Conservation (phyloP, 2,113 vertebrate species). For the Carassius carassius region DNA sequence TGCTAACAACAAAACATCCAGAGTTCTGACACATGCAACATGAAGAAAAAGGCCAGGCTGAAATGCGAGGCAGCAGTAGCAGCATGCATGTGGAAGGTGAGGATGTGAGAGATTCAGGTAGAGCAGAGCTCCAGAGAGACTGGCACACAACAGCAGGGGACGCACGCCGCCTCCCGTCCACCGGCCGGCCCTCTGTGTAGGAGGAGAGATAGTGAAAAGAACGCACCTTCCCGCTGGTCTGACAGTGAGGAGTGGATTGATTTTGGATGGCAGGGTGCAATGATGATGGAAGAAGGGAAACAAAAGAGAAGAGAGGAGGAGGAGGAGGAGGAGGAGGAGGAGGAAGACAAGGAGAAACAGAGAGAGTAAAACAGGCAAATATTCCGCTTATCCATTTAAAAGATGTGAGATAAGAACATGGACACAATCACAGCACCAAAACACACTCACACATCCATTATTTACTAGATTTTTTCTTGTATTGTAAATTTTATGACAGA, state of each 20-base stretch:
- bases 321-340: slow-evolving; percentile 86
- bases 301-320: slow-evolving; percentile 83
- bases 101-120: slow-evolving; percentile 48
- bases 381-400: slow-evolving; percentile 86
- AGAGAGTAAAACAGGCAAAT: slow-evolving; percentile 99
- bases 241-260: slow-evolving; percentile 93
- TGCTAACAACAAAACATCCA: neutral
- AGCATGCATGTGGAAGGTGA: slow-evolving; percentile 18
- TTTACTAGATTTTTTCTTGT: neutral
- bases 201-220: slow-evolving; percentile 79
- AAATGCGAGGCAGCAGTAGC: slow-evolving; percentile 5
- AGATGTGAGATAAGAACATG: slow-evolving; percentile 63
- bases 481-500: neutral
- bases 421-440: slow-evolving; percentile 51
- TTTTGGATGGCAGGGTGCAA: slow-evolving; percentile 88
- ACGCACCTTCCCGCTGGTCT: slow-evolving; percentile 99
- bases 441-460: slow-evolving; percentile 60
- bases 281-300: slow-evolving; percentile 88
- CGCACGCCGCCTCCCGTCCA: slow-evolving; percentile 77
- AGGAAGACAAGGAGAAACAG: slow-evolving; percentile 89
- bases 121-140: slow-evolving; percentile 40
- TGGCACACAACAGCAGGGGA: slow-evolving; percentile 8
- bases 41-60: neutral
- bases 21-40: slow-evolving; percentile 17
- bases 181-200: slow-evolving; percentile 75